Conservation (phyloP, 2,888 invertebrate species). For the Orchestes rusci region DNA sequence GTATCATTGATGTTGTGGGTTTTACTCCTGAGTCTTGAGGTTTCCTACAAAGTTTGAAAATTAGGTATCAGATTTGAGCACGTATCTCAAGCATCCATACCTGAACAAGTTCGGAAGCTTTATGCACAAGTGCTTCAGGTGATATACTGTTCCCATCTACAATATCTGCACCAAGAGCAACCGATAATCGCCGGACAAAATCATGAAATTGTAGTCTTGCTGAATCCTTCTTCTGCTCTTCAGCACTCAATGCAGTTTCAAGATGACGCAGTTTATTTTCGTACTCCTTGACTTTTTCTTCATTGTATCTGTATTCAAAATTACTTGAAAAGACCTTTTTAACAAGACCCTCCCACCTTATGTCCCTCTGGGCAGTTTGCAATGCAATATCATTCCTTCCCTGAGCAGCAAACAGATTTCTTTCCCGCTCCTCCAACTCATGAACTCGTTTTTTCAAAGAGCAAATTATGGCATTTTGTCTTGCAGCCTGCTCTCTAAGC, state of each 20-base stretch:
- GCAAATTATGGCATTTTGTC: conserved; percentile 72
- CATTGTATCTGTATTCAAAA: conserved; percentile 50
- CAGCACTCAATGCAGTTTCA: conserved; percentile 63
- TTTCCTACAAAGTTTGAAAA: conserved; percentile 32
- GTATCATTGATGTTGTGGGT: conserved; percentile 54
- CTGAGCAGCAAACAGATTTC: conserved; percentile 53
- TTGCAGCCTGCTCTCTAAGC: conserved; percentile 70
- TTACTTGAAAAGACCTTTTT: too few relatives aligned
- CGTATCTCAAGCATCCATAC: too few relatives aligned
- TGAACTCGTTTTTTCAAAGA: conserved; percentile 73
- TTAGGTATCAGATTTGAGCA: too few relatives aligned
- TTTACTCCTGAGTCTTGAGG: conserved; percentile 38
- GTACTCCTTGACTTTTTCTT: conserved; percentile 70
- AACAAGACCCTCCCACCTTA: conserved; percentile 49
- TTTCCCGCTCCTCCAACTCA: conserved; percentile 71
- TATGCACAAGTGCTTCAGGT: conserved; percentile 66
- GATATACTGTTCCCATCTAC: conserved; percentile 60
- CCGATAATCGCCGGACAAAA: conserved; percentile 62
- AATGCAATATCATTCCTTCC: conserved; percentile 64
- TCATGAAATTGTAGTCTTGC: conserved; percentile 61
- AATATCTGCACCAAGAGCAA: conserved; percentile 64
- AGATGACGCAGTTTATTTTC: conserved; percentile 66
- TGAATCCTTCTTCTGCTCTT: conserved; percentile 70
- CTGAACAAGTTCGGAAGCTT: conserved; percentile 70
- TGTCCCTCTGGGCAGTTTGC: conserved; percentile 64